Conservation (phyloP, 92 coral and sea anemone species). For the Parazoanthus darwini region DNA sequence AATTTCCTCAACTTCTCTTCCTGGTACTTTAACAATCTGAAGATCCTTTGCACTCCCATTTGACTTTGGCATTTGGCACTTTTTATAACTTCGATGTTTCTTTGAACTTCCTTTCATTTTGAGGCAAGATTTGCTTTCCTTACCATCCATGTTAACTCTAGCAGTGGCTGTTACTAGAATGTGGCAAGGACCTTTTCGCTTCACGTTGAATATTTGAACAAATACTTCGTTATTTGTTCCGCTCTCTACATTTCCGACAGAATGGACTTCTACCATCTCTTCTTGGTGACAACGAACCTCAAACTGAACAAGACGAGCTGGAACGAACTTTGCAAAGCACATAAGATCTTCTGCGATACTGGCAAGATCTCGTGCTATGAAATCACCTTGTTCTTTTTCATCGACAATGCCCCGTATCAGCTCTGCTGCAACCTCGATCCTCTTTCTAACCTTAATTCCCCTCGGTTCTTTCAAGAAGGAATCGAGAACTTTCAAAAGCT, state of each 20-base stretch:
- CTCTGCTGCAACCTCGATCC: constrained; percentile 22
- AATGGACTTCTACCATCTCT: background rate
- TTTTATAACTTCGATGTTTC: background rate
- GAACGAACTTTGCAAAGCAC: constrained; percentile 23
- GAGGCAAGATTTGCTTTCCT: background rate
- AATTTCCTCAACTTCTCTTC: background rate
- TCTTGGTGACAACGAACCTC: constrained; percentile 4
- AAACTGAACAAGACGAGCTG: constrained; percentile 29
- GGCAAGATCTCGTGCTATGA: constrained; percentile 24
- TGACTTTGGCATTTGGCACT: background rate
- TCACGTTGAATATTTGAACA: constrained; percentile 5
- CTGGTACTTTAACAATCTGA: background rate
- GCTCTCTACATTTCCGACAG: background rate
- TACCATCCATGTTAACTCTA: constrained; percentile 10
- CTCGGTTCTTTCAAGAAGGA: constrained; percentile 18
- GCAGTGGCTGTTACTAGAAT: constrained; percentile 1
- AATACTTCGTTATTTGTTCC: background rate
- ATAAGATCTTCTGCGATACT: background rate
- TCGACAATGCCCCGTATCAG: constrained; percentile 23
- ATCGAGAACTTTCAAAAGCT: background rate
- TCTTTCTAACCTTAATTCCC: constrained; percentile 17
- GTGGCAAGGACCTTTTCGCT: background rate
- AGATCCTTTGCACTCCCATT: background rate
- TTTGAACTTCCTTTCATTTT: background rate
- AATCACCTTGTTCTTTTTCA: constrained; percentile 1